phyloP scores from a whole-genome alignment of 2,797 vertebrate species.

The Gymnoscopelus braueri region DNA sequence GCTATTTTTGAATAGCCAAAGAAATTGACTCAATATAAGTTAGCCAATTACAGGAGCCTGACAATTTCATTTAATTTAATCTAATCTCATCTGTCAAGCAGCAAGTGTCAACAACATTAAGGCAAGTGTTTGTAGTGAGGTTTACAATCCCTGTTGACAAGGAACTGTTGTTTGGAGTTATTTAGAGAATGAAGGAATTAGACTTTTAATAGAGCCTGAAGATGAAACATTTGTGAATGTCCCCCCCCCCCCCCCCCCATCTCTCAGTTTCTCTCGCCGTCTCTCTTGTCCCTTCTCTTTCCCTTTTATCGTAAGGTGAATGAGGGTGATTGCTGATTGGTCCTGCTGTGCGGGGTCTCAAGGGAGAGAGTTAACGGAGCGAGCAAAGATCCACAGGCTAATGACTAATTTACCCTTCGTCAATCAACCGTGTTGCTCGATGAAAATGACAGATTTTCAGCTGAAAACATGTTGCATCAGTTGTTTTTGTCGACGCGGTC shows the following conservation, averaged over 20 bases:
- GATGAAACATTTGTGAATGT: constrained; percentile 55
- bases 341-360: constrained; percentile 65
- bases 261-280: constrained; percentile 29
- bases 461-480: no score
- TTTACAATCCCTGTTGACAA: background rate
- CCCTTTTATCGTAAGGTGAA: constrained; percentile 66
- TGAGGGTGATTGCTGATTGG: constrained; percentile 72
- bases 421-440: background rate
- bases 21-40: no score
- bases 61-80: no score
- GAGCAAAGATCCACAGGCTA: constrained; percentile 54
- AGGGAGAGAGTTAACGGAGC: constrained; percentile 50
- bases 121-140: background rate
- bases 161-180: constrained; percentile 25
- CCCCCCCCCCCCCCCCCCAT: background rate
- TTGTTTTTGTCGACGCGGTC: no score
- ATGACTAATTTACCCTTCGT: constrained; percentile 17
- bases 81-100: background rate
- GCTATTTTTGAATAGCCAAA: no score
- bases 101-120: background rate
- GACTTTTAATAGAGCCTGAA: constrained; percentile 6
- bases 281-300: constrained; percentile 23
- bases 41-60: no score
- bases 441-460: no score
- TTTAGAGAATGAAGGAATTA: constrained; percentile 12